A percentile compares a stretch with the other conserved stretches of the same genome.
These are phyloP conservation scores for Brachionus asplanchnoidis DNA, from an alignment of 1,140 invertebrate species.

Conservation along the genomic window DNA sequence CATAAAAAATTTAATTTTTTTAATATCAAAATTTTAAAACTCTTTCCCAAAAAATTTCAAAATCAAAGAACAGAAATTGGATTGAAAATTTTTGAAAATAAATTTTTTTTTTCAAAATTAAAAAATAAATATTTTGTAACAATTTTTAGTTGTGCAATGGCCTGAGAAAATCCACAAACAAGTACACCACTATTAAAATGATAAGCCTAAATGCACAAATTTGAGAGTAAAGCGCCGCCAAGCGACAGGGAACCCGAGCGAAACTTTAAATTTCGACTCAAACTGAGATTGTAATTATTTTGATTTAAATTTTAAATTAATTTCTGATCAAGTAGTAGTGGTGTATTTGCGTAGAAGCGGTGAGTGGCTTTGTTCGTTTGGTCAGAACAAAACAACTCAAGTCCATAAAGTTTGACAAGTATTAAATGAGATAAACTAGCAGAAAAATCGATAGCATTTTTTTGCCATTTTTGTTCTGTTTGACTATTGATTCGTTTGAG, in stretches of 20 bases:
- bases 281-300: conserved; percentile 31
- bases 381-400: neutral
- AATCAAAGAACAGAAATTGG: no score
- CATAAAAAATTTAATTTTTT: no score
- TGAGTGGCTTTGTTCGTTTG: neutral
- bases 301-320: neutral
- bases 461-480: neutral
- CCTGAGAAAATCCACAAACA: neutral
- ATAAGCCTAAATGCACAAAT: conserved; percentile 35
- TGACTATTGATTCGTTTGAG: conserved; percentile 32
- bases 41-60: no score
- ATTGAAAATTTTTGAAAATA: no score
- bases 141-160: no score
- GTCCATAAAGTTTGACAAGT: conserved; percentile 34
- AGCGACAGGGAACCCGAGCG: neutral
- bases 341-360: neutral
- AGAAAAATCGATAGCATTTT: conserved; percentile 16
- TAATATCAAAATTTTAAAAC: no score
- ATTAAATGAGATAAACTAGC: conserved; percentile 27
- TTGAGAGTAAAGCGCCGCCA: neutral
- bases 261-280: conserved; percentile 1
- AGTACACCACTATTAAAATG: conserved; percentile 31
- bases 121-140: no score
- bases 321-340: conserved; percentile 4
- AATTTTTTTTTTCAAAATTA: no score